Evolutionary conservation across 2,113 vertebrate species (phyloP), one percentile per base, ranked within the genome.

Genomic region (Alligator sinensis): DNA sequence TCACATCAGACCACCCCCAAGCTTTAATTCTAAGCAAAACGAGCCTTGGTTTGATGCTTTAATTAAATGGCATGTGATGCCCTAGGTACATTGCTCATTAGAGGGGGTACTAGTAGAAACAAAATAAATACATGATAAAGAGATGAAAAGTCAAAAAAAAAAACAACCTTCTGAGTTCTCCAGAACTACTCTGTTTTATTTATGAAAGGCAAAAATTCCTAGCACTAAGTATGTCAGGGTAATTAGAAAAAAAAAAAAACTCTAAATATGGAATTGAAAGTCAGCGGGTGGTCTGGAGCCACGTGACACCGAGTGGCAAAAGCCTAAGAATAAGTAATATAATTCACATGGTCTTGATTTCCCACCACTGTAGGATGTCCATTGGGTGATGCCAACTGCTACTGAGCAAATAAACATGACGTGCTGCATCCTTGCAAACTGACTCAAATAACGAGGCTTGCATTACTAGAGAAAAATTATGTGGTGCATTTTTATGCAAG

Each of bases 121-220:
- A 1, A 86, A 12, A 62, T 6, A 64, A 58, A 13, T 3, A 4
- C 10, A 22, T 0, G 3, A 68, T 19, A 68, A 1, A 2, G 34
- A 84, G 25, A 34, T 34, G 34, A 34, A 34, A 34, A 34, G 34
- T 2, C 68, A 17, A 47, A 19, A n/a, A 2, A 68, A 72, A 15
- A 34, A 34, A 34, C 4, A 34, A 34, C 4, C 38, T 10, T 72
- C 22, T 38, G 34, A 11, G 16, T 12, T 72, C 68, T 38, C 4
- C 22, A 72, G 34, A 72, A 34, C 13, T 72, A 38, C 19, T 9
- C n/a, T 38, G 34, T 34, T 70, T 70, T 34, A n/a, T 21, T 72
- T 72, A n/a, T 72, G 30, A 38, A 72, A 72, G 68, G 30, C 18
- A 38, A 72, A 38, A 22, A 24, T 38, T 19, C 68, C 21, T 38